Percentiles rank a stretch among this genome's conserved stretches.
Evolutionary conservation across 2,113 vertebrate genomes (phyloP).

Genomic region (Tor tambroides): DNA sequence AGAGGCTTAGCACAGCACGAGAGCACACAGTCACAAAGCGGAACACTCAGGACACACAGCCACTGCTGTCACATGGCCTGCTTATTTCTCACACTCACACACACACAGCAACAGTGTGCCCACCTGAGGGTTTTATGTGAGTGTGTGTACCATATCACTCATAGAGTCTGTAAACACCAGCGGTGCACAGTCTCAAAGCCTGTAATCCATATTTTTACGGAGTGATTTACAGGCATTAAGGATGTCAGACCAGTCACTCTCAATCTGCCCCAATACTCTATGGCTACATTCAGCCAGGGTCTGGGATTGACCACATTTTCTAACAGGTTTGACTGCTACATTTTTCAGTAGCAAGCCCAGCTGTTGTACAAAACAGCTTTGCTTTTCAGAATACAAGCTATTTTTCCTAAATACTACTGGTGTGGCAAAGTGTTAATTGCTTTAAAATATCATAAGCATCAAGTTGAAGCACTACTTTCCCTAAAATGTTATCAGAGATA

Average conservation of each 20-base stretch:
- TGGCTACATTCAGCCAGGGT: not conserved
- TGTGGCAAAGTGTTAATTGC: not conserved
- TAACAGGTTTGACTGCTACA: not conserved
- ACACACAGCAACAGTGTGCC: constrained; percentile 19
- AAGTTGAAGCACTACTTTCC: not conserved
- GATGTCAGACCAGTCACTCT: constrained; percentile 5
- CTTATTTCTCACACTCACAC: constrained; percentile 57
- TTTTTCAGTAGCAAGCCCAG: not conserved
- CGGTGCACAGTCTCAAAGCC: not conserved
- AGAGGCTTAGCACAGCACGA: constrained; percentile 72
- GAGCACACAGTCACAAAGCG: constrained; percentile 69
- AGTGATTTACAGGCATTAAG: constrained; percentile 28
- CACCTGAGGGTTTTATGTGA: constrained; percentile 16
- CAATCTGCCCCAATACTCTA: not conserved
- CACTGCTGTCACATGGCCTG: constrained; percentile 55
- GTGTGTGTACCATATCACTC: constrained; percentile 4
- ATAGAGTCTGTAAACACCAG: not conserved
- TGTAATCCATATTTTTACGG: constrained; percentile 8
- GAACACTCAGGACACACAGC: constrained; percentile 63
- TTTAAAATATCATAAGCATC: not conserved
- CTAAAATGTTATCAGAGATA: not conserved
- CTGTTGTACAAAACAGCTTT: constrained; percentile 2
- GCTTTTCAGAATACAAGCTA: not conserved
- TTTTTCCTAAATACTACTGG: not conserved
- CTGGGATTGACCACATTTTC: not conserved